phyloP scores from a whole-genome alignment of 2,113 vertebrate species.

The Sceloporus undulatus region DNA sequence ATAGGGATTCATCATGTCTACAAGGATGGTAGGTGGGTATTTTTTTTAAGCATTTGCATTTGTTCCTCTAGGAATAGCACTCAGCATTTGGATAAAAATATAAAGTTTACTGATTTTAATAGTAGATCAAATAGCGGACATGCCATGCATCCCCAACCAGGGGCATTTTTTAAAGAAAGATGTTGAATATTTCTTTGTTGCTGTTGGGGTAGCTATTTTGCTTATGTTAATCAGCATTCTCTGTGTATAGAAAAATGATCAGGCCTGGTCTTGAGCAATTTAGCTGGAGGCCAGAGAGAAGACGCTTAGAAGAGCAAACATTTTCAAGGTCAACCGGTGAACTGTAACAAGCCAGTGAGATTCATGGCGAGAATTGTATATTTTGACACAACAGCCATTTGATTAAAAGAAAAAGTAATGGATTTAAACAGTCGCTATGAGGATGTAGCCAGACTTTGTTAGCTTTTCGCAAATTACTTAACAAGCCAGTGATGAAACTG shows the following conservation, averaged over 20 bases:
- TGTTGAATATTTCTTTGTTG: constrained; percentile 64
- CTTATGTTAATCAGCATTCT: constrained; percentile 84
- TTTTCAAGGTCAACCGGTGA: constrained; percentile 97
- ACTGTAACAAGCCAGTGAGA: constrained; percentile 92
- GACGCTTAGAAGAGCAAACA: constrained; percentile 95
- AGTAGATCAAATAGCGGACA: constrained; percentile 25
- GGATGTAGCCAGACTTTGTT: constrained; percentile 92
- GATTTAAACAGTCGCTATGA: constrained; percentile 95
- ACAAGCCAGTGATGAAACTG: constrained; percentile 86
- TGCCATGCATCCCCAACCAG: neutral
- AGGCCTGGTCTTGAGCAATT: constrained; percentile 83
- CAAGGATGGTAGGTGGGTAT: neutral
- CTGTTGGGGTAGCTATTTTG: constrained; percentile 70
- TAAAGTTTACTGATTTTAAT: neutral
- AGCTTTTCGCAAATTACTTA: constrained; percentile 92
- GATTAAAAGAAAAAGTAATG: constrained; percentile 99
- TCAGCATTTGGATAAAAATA: neutral
- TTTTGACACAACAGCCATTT: constrained; percentile 95
- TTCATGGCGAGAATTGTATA: constrained; percentile 93
- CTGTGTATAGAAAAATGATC: constrained; percentile 85
- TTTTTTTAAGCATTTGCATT: constrained; percentile 33
- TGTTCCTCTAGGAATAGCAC: constrained; percentile 51
- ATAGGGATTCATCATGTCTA: constrained; percentile 43
- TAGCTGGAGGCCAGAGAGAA: constrained; percentile 84
- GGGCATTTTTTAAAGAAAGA: constrained; percentile 24